Conservation (phyloP, 2,113 vertebrate species). For the Pelecanoides urinatrix region DNA sequence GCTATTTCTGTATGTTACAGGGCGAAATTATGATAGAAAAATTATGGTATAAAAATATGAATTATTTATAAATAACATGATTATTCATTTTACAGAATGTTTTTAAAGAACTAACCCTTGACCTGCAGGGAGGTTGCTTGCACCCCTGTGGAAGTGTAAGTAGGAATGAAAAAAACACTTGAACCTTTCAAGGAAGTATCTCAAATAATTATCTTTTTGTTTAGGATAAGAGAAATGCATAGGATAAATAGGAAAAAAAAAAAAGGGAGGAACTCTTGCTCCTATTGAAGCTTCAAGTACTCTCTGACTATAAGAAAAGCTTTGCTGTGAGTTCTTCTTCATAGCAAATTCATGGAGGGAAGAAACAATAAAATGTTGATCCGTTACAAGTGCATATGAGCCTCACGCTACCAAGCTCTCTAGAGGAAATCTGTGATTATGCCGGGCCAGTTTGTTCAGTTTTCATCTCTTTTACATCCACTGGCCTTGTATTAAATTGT, state of each 20-base stretch:
- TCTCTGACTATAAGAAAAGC: neutral
- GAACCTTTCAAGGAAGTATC: neutral
- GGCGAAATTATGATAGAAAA: neutral
- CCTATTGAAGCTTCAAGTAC: slow-evolving; percentile 18
- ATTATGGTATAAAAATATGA: neutral
- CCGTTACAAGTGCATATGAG: slow-evolving; percentile 60
- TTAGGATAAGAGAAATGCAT: neutral
- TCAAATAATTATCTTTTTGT: slow-evolving; percentile 22
- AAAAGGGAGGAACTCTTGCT: neutral
- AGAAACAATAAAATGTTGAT: slow-evolving; percentile 76
- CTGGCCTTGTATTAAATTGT: slow-evolving; percentile 86
- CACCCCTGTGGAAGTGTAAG: neutral
- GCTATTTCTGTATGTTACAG: neutral
- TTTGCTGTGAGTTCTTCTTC: slow-evolving; percentile 36
- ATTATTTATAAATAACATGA: slow-evolving; percentile 2
- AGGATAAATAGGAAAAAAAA: neutral
- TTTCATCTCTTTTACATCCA: slow-evolving; percentile 83
- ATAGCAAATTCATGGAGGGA: slow-evolving; percentile 47
- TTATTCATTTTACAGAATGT: slow-evolving; percentile 1
- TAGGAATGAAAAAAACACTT: neutral
- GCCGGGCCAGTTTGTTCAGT: slow-evolving; percentile 72
- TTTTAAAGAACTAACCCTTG: slow-evolving; percentile 20
- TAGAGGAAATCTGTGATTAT: slow-evolving; percentile 78
- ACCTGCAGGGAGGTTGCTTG: neutral
- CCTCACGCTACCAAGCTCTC: slow-evolving; percentile 63